phyloP scores from a whole-genome alignment of 92 coral and sea anemone species.

The Porites rus region DNA sequence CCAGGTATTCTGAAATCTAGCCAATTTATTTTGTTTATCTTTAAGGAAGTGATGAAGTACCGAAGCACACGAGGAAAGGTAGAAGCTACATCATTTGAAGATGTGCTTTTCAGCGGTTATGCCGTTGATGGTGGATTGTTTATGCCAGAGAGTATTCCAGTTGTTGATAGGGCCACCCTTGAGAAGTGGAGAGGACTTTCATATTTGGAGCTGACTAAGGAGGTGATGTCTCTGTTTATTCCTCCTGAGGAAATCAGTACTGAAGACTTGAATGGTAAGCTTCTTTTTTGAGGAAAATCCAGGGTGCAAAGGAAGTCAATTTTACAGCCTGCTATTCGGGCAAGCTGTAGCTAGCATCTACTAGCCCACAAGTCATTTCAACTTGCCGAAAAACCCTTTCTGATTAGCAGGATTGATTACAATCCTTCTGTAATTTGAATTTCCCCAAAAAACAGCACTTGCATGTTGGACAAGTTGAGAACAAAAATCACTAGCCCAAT shows the following conservation, averaged over 20 bases:
- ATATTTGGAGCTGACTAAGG: conserved; percentile 77
- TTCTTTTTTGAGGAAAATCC: background rate
- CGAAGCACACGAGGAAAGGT: conserved; percentile 88
- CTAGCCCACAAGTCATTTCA: too few species aligned
- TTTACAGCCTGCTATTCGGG: too few species aligned
- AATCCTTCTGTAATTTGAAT: too few species aligned
- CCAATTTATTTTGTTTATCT: background rate
- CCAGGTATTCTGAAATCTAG: too few species aligned
- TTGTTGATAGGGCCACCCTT: conserved; percentile 53
- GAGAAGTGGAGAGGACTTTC: conserved; percentile 73
- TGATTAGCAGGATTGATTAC: too few species aligned
- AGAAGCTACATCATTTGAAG: conserved; percentile 71
- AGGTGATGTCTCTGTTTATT: conserved; percentile 77
- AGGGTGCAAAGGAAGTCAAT: too few species aligned
- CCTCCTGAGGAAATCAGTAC: conserved; percentile 78
- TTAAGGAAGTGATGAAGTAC: conserved; percentile 66
- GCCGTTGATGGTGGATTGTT: conserved; percentile 89
- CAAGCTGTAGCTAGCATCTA: background rate
- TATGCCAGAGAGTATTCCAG: conserved; percentile 87
- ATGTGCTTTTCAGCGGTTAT: conserved; percentile 77
- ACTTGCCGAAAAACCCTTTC: too few species aligned
- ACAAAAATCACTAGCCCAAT: too few species aligned
- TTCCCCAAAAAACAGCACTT: too few species aligned
- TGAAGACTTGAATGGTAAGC: conserved; percentile 73
- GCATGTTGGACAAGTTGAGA: too few species aligned